Percentiles rank a stretch among this genome's conserved stretches.
Evolutionary conservation across 2,113 vertebrate genomes (phyloP).

Genomic region (Campylorhamphus procurvoides): DNA sequence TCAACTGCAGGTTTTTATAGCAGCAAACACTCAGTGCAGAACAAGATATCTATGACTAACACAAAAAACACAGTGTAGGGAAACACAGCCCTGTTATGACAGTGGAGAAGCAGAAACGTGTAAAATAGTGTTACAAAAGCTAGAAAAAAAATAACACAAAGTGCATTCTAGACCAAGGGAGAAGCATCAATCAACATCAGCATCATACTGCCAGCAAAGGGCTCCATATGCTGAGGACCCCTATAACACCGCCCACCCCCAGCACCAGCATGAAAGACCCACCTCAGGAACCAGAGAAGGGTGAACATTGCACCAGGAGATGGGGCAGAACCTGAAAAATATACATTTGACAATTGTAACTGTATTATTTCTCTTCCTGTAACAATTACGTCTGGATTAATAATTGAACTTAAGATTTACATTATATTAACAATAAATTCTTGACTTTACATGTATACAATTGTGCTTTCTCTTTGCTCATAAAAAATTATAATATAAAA

Average conservation of each 20-base stretch:
- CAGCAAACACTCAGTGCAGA: background rate
- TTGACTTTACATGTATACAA: background rate
- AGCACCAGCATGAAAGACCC: background rate
- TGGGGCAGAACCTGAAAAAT: background rate
- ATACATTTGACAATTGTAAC: accelerated
- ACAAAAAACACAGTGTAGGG: background rate
- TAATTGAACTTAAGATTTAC: background rate
- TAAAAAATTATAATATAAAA: background rate
- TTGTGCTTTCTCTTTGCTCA: background rate
- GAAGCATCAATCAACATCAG: background rate
- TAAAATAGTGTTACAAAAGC: background rate
- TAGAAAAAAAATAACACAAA: background rate
- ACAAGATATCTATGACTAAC: background rate
- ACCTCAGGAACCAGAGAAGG: background rate
- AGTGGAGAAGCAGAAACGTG: background rate
- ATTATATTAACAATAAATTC: background rate
- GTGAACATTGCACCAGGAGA: background rate
- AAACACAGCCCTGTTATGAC: background rate
- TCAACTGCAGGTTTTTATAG: background rate
- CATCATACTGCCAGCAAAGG: background rate
- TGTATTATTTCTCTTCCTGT: background rate
- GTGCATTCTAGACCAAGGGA: background rate
- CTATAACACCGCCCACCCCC: background rate
- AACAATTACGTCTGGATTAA: background rate
- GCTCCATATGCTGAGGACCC: background rate